Evolutionary conservation across 2,888 invertebrate genomes (phyloP).

Genomic region (Synanthedon andrenaeformis): DNA sequence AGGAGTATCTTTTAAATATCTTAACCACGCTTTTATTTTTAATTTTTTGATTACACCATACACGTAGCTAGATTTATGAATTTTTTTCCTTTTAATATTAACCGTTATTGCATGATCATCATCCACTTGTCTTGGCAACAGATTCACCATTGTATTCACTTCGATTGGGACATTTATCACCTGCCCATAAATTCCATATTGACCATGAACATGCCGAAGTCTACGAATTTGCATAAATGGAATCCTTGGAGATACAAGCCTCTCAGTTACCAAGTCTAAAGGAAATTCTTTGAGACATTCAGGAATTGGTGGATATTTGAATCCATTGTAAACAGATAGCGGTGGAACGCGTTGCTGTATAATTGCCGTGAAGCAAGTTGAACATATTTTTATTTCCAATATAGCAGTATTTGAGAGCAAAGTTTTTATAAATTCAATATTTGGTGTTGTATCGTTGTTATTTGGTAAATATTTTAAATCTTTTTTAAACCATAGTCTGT

Average conservation of each 20-base stretch:
- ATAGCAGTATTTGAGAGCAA: too few species aligned
- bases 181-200: conserved; percentile 18
- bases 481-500: conserved; percentile 15
- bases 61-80: conserved; percentile 1
- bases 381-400: background rate
- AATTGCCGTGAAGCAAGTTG: background rate
- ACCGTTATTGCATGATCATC: conserved; percentile 10
- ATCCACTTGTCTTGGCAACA: conserved; percentile 16
- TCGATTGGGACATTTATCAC: conserved; percentile 22
- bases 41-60: background rate
- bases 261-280: conserved; percentile 14
- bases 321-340: conserved; percentile 15
- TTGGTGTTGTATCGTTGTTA: background rate
- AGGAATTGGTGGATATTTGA: conserved; percentile 18
- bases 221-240: conserved; percentile 23
- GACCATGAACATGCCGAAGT: conserved; percentile 17
- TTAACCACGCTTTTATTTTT: background rate
- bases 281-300: conserved; percentile 9
- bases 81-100: conserved; percentile 1
- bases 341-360: conserved; percentile 6
- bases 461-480: conserved; percentile 2
- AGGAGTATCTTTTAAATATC: background rate
- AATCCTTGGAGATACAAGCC: conserved; percentile 19
- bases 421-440: too few species aligned
- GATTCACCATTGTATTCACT: conserved; percentile 18